These are phyloP conservation scores for Aphelenchoides besseyi DNA, from an alignment of 1,140 invertebrate genomes.

Conservation along the genomic window DNA sequence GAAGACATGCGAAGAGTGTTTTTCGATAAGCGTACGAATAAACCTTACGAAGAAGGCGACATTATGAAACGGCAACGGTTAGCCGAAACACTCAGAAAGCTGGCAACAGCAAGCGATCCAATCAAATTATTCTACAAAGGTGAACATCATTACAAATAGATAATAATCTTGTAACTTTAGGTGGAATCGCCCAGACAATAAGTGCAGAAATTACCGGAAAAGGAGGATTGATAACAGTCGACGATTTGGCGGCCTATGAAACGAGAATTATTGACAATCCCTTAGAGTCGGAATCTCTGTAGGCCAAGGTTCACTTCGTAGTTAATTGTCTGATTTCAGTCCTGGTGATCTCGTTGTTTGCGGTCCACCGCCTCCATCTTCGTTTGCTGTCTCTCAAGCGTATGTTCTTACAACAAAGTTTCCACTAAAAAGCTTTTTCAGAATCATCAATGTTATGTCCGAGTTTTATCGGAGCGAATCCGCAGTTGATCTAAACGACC, in stretches of 20 bases:
- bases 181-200: slow-evolving; percentile 52
- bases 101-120: slow-evolving; percentile 62
- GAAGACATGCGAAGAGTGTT: slow-evolving; percentile 53
- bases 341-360: slow-evolving; percentile 57
- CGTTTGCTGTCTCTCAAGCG: slow-evolving; percentile 56
- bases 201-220: slow-evolving; percentile 60
- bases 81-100: slow-evolving; percentile 63
- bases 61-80: slow-evolving; percentile 62
- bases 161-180: slow-evolving; percentile 25
- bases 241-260: slow-evolving; percentile 58
- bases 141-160: slow-evolving; percentile 4
- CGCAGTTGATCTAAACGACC: slow-evolving; percentile 36
- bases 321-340: too few species aligned
- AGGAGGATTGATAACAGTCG: slow-evolving; percentile 52
- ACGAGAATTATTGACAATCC: slow-evolving; percentile 66
- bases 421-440: background rate
- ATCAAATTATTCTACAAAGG: slow-evolving; percentile 63
- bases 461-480: background rate
- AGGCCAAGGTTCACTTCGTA: too few species aligned
- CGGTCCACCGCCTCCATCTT: slow-evolving; percentile 61
- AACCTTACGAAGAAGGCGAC: slow-evolving; percentile 65
- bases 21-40: slow-evolving; percentile 63
- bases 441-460: slow-evolving; percentile 53
- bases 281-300: slow-evolving; percentile 19
- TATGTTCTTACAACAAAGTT: background rate